Evolutionary conservation across 2,113 vertebrate genomes (phyloP), one percentile per base, ranked within the genome.

Genomic region (Eudyptes chrysolophus): DNA sequence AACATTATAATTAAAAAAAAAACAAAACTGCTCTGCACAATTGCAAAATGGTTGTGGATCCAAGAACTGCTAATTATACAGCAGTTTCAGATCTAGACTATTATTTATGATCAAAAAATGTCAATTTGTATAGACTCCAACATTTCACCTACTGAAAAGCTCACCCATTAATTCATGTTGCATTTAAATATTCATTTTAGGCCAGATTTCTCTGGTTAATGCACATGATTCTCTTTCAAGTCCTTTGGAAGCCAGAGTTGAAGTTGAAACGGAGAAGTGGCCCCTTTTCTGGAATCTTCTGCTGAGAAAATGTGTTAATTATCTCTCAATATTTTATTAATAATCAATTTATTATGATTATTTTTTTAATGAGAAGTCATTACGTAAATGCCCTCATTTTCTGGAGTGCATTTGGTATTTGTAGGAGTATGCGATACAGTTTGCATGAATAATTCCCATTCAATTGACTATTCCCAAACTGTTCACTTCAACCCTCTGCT

Each of bases 381-480:
- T 90, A 80, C 91, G 88, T 86, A 97, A 97, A 95, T 66, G 51
- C 81, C 93, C 75, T 97, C 91, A 62, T 94, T 96, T 97, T 87
- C 95, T 92, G 93, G 66, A 95, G 94, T 83, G 78, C 62, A 54
- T 89, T 84, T 89, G 87, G 81, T 94, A 24, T 95, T 80, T 93
- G 74, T 72, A 40, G 48, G 91, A 96, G 70, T 26, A 87, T 60
- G 66, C 2, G 6, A 38, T 91, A 65, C 30, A 58, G 79, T 84
- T 96, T 89, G 84, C 94, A 96, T 96, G 80, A 97, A 96, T 97
- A 96, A 97, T 96, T 97, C 96, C 89, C 77, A 46, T 95, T 89
- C 93, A 82, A 76, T 87, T 95, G 96, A 44, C 87, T 89, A 85
- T 95, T 97, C 96, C 96, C 96, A 96, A 94, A 94, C 84, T 89